A percentile compares a stretch with the other conserved stretches of the same genome.
phyloP scores from a whole-genome alignment of 2,113 vertebrate genomes.

The Nothobranchius furzeri region DNA sequence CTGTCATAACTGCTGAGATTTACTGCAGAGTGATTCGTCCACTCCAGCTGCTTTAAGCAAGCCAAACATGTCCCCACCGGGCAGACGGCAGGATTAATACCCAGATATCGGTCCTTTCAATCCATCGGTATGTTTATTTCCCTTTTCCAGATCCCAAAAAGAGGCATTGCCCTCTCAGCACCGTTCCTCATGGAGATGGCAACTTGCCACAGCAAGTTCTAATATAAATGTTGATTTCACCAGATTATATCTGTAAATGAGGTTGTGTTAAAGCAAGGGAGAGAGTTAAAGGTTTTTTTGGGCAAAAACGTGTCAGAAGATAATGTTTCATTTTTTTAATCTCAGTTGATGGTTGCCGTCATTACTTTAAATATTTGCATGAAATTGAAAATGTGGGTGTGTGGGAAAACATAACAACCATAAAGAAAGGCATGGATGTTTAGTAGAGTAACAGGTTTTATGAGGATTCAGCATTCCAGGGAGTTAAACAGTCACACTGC shows the following conservation, averaged over 20 bases:
- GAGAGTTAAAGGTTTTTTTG: constrained; percentile 33
- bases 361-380: constrained; percentile 52
- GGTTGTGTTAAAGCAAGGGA: constrained; percentile 29
- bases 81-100: constrained; percentile 45
- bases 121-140: constrained; percentile 51
- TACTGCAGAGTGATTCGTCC: constrained; percentile 34
- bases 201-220: constrained; percentile 21
- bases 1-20: constrained; percentile 62
- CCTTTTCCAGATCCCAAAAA: constrained; percentile 28
- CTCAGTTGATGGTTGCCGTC: constrained; percentile 17
- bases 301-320: constrained; percentile 43
- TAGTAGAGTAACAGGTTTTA: background rate
- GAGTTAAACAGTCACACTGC: background rate
- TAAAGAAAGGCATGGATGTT: constrained; percentile 19
- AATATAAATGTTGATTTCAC: constrained; percentile 65
- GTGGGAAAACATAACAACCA: constrained; percentile 25
- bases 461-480: constrained; percentile 4
- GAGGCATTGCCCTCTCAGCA: constrained; percentile 21
- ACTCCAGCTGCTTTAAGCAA: constrained; percentile 50
- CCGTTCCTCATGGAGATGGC: constrained; percentile 7
- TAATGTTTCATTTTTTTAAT: constrained; percentile 21
- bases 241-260: constrained; percentile 41
- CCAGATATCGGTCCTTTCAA: constrained; percentile 48
- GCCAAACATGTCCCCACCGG: constrained; percentile 42
- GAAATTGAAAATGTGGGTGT: constrained; percentile 43